Base-by-base conservation (phyloP, 2,797 vertebrate species). In the Pelodytes ibericus region DNA sequence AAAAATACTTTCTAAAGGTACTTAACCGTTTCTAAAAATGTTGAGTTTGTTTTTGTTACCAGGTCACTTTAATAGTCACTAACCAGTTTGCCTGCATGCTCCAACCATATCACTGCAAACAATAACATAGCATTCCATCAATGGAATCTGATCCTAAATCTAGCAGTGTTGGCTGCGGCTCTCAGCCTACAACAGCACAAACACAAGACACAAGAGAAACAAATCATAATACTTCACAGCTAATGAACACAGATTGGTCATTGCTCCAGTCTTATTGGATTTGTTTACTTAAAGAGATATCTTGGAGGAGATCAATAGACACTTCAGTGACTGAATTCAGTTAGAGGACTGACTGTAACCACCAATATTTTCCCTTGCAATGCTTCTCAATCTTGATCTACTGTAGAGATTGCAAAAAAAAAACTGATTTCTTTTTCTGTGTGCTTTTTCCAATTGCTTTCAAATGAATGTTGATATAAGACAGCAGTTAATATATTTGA, bases 171-270 rank as follows among this genome's bases (percentile, higher is more conserved):
- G 49, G 22, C n/a, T 24, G 49, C 20, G 11, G 2, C 4, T 24
- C 8, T 7, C 20, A 1, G 18, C 20, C 22, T 53, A 6, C 22
- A 22, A 22, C 49, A 22, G 20, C 49, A 24, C 20, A 24, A 53
- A 7, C 49, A 11, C 56, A 58, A 33, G 57, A 8, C n/a, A 47
- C 69, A 80, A 72, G 71, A 76, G 81, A 33, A 72, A 78, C 15
- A 41, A 80, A 31, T 60, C 26, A 57, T 71, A 71, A 47, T 31
- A 33, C 47, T 44, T 58, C 24, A 29, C 16, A 67, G 57, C 27
- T 80, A 84, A 82, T 5, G 73, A 84, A 53, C 8, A 20, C 74
- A 85, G 30, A 73, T 65, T 81, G 78, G 67, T 70, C 49, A 63
- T 74, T 73, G 62, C 58, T 75, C 68, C 41, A 5, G 0, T 57